Conservation (phyloP, 2,797 vertebrate genomes). For the Sebastes kiyomatsui region DNA sequence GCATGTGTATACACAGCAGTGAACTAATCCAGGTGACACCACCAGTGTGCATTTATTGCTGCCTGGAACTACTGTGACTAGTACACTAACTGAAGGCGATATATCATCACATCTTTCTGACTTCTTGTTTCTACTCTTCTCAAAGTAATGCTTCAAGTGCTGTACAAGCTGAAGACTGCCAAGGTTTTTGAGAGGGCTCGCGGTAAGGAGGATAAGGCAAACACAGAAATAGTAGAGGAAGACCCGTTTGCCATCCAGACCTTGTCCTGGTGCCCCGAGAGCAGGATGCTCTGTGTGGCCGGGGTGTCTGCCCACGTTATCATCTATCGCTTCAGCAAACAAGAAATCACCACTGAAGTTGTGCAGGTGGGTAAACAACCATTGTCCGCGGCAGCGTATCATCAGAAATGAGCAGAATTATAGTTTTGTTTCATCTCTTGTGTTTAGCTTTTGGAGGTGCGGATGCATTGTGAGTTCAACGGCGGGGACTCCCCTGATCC, state of each 20-base stretch:
- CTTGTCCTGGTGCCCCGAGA: constrained; percentile 96
- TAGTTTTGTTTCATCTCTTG: background rate
- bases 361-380: constrained; percentile 88
- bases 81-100: too few relatives aligned
- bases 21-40: too few relatives aligned
- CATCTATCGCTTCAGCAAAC: constrained; percentile 96
- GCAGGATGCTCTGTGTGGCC: constrained; percentile 93
- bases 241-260: constrained; percentile 98
- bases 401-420: background rate
- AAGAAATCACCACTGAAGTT: constrained; percentile 91
- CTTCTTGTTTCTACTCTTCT: background rate
- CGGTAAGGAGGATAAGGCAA: constrained; percentile 91
- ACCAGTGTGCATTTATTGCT: background rate
- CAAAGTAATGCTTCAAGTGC: constrained; percentile 94
- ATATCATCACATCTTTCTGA: background rate
- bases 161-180: constrained; percentile 98
- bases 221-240: constrained; percentile 94
- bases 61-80: background rate
- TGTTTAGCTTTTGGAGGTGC: constrained; percentile 92
- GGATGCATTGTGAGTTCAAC: constrained; percentile 90
- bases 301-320: constrained; percentile 96
- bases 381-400: too few relatives aligned
- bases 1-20: background rate
- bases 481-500: constrained; percentile 90
- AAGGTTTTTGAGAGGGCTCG: constrained; percentile 97